Evolutionary conservation across 2,888 invertebrate species (phyloP), one percentile per base, ranked within the genome.

Genomic region (Achlya flavicornis): DNA sequence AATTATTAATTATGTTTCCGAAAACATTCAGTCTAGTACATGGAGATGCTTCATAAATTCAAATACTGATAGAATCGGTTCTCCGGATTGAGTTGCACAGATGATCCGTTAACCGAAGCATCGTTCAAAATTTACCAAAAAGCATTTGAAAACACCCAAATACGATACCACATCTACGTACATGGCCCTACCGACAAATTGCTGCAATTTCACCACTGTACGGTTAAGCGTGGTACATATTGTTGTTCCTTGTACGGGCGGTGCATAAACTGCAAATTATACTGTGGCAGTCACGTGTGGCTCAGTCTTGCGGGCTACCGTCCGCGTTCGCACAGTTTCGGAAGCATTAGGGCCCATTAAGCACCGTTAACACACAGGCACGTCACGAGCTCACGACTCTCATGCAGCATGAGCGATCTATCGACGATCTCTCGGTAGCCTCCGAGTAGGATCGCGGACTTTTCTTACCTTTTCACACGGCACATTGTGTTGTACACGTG

Each of bases 341-440:
- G 93, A 91, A 92, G 92, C 92, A 93, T 93, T 93, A 93, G 92
- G 89, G 88, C 85, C 92, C 89, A 93, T 93, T 93, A 93, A 92
- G 91, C 85, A 90, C 93, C 93, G 93, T 93, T 93, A 93, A 92
- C 90, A 92, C 88, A 88, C 88, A 85, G 80, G 79, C 88, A 76
- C 90, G 88, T 93, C 93, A 93, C 93, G 93, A 89, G 87, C 83
- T 79, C 92, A 92, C 92, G 92, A 90, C 87, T 85, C 84, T 77
- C 76, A 72, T 68, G 81, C 83, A 78, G 82, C 88, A 89, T 88
- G 89, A 89, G 87, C 86, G 88, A 92, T 92, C 92, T 92, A 91
- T 90, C 92, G 90, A 76, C 84, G 84, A 93, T 92, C 93, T 90
- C 86, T 72, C 84, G 80, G 91, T 92, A 92, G 92, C 90, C 84